Conservation (phyloP, 2,113 vertebrate genomes). For the Axis porcinus region DNA sequence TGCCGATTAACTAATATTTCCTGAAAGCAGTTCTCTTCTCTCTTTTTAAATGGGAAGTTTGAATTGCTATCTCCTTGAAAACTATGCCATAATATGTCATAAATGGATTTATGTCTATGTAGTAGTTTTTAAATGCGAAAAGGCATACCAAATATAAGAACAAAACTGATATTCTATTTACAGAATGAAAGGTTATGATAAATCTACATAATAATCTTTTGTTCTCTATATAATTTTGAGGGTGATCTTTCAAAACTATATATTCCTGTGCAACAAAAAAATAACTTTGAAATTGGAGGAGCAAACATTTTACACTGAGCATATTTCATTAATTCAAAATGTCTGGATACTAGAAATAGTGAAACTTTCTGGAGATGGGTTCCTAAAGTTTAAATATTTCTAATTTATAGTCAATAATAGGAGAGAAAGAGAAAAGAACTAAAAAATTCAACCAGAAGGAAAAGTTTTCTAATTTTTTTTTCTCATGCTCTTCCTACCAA, state of each 20-base stretch:
- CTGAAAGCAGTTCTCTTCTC: constrained; percentile 73
- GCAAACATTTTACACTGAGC: not conserved
- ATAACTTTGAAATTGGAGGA: not conserved
- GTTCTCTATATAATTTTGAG: not conserved
- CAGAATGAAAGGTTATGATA: constrained; percentile 1
- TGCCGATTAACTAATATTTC: constrained; percentile 80
- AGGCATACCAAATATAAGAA: not conserved
- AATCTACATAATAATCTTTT: not conserved
- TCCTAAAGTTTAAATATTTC: not conserved
- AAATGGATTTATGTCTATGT: not conserved
- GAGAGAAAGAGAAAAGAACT: not conserved
- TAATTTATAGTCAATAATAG: not conserved
- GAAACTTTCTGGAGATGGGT: not conserved
- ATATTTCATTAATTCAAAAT: constrained; percentile 14
- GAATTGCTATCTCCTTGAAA: constrained; percentile 64
- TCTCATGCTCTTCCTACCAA: not conserved
- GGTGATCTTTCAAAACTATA: not conserved
- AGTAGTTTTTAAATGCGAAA: constrained; percentile 22
- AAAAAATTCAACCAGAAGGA: not conserved
- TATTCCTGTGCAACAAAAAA: constrained; percentile 11
- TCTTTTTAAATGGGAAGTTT: constrained; percentile 73
- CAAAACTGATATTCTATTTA: constrained; percentile 23
- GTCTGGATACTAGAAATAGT: not conserved
- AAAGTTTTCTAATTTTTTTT: not conserved
- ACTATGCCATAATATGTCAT: not conserved